Percentiles rank a stretch among this genome's conserved stretches.
Conservation (phyloP, 2,888 invertebrate genomes). For the Caenorhabditis becei region DNA sequence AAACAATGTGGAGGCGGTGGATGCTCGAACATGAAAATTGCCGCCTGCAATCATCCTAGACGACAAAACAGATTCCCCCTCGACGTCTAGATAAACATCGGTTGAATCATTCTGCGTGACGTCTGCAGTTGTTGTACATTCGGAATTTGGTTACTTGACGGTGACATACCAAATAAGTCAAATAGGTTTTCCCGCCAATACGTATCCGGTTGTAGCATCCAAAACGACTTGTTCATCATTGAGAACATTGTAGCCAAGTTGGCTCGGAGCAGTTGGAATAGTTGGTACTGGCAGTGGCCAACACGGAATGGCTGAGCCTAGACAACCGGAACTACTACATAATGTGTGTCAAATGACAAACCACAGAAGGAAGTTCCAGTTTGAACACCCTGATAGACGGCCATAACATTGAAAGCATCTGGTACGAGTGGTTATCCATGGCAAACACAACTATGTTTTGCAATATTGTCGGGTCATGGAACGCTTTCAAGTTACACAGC, state of each 20-base stretch:
- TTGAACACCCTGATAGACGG: constrained; percentile 71
- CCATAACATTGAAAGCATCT: constrained; percentile 66
- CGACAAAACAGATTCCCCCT: constrained; percentile 73
- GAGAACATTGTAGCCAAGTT: constrained; percentile 72
- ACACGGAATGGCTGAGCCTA: constrained; percentile 71
- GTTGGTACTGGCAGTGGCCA: constrained; percentile 78
- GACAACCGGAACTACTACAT: constrained; percentile 16
- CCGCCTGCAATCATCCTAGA: constrained; percentile 79
- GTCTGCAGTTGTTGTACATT: constrained; percentile 40
- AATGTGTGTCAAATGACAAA: constrained; percentile 14
- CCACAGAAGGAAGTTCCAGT: constrained; percentile 71
- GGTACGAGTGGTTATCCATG: constrained; percentile 71
- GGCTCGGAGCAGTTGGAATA: constrained; percentile 78
- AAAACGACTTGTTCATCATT: constrained; percentile 68
- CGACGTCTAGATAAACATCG: constrained; percentile 70
- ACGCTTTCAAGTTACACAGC: constrained; percentile 75
- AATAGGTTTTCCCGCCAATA: constrained; percentile 78
- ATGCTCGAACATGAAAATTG: constrained; percentile 74
- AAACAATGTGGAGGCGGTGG: constrained; percentile 65
- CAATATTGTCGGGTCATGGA: constrained; percentile 58
- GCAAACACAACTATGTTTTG: constrained; percentile 72
- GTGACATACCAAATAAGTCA: constrained; percentile 68
- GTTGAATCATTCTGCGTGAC: constrained; percentile 54
- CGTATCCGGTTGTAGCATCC: constrained; percentile 79
- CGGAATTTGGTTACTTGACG: constrained; percentile 7